A percentile compares a stretch with the other conserved stretches of the same genome.
These are phyloP conservation scores for Epizoanthus ramosus DNA, from an alignment of 92 coral and sea anemone genomes.

Conservation along the genomic window DNA sequence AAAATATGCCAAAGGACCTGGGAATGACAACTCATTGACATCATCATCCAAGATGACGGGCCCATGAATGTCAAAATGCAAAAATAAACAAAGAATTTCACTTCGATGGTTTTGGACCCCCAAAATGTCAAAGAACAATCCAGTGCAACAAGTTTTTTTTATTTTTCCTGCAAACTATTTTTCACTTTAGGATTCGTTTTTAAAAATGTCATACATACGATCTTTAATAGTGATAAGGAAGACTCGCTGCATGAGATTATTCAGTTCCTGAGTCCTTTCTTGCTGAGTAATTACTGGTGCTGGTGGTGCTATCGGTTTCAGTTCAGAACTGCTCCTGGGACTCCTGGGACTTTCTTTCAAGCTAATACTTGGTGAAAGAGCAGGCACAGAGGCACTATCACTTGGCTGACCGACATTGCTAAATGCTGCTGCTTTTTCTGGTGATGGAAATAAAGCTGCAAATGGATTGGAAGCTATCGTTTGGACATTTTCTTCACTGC, in stretches of 20 bases:
- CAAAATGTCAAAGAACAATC: too few species aligned
- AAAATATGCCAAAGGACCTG: too few species aligned
- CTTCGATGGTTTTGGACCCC: too few species aligned
- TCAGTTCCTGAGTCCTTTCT: conserved; percentile 52
- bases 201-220: conserved; percentile 55
- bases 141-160: too few species aligned
- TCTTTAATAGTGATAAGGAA: conserved; percentile 74
- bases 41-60: too few species aligned
- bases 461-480: conserved; percentile 80
- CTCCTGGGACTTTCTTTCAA: conserved; percentile 15
- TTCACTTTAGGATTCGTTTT: too few species aligned
- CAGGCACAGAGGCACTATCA: neutral
- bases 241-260: conserved; percentile 77
- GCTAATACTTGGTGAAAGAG: conserved; percentile 1
- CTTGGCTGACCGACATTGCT: neutral
- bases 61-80: too few species aligned
- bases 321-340: neutral
- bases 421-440: conserved; percentile 64
- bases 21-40: too few species aligned
- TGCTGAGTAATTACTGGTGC: neutral
- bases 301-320: neutral
- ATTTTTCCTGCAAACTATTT: too few species aligned
- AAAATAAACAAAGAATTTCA: too few species aligned
- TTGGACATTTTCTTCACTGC: conserved; percentile 1
- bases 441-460: conserved; percentile 81